Evolutionary conservation across 2,888 invertebrate genomes (phyloP), one percentile per base, ranked within the genome.

Genomic region (Cheilosia impressa): DNA sequence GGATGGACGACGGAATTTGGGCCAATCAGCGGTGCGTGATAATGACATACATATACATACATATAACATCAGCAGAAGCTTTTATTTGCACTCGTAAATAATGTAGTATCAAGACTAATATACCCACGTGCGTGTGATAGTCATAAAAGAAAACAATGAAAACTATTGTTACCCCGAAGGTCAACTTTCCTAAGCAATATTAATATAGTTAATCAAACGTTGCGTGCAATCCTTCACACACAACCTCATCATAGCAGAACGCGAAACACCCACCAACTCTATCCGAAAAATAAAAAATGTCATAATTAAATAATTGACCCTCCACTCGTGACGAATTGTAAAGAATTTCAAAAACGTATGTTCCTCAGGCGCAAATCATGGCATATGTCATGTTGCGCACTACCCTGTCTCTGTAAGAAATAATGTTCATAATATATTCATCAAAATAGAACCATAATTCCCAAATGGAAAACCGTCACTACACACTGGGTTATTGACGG

Each of bases 311-410:
- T 69, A 69, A 69, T 81, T 75, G 75, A 63, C 62, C 66, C 55
- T 55, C 45, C 15, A 24, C 66, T 75, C 66, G n/a, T 41, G 65
- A 34, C 24, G 31, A 68, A 75, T 68, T 80, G 41, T 68, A 24
- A 41, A 41, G 45, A 73, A 73, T 55, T 66, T 66, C 15, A 47
- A 66, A 52, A 80, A 55, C 52, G 27, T 45, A 22, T 24, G 13
- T 24, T 27, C 6, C 31, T 9, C 31, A 31, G 9, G 2, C 31
- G 15, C 9, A 10, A 63, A 80, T 69, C 52, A 47, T 71, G 60
- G 66, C 71, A 77, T 43, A 60, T 71, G 77, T 77, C 77, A 82
- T 58, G 50, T 50, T 81, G 80, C 27, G 17, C 43, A 22, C 22
- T 52, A 43, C 4, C 10, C 13, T 53, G 5, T 13, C 31, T 27